phyloP scores from a whole-genome alignment of 30 jellyfish, hydroid and myxozoan genomes.

The Haliclystus octoradiatus region DNA sequence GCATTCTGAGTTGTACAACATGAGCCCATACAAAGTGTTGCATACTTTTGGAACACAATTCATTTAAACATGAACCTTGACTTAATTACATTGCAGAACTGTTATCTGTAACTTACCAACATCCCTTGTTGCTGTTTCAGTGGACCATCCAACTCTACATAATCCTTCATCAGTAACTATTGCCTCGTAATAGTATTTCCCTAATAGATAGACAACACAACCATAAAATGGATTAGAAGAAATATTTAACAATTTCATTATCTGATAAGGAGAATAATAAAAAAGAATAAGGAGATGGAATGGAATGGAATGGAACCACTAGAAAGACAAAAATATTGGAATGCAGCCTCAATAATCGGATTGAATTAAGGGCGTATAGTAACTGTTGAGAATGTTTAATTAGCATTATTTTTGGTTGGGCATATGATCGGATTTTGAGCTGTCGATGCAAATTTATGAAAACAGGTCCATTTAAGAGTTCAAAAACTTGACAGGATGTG shows the following conservation, averaged over 20 bases:
- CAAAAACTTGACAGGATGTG: too few relatives aligned
- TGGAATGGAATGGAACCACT: background rate
- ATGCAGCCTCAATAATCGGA: too few relatives aligned
- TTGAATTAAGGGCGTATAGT: too few relatives aligned
- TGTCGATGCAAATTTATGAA: too few relatives aligned
- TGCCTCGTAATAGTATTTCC: conserved; percentile 85
- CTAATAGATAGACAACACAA: conserved; percentile 11
- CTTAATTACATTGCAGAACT: background rate
- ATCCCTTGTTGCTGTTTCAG: conserved; percentile 79
- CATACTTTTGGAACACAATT: too few relatives aligned
- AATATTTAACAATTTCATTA: too few relatives aligned
- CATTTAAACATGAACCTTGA: background rate
- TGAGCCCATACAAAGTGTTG: too few relatives aligned
- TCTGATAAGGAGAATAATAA: background rate
- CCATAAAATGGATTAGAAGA: background rate
- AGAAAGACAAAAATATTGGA: background rate
- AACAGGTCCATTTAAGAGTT: too few relatives aligned
- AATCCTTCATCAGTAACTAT: conserved; percentile 95
- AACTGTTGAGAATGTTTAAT: too few relatives aligned
- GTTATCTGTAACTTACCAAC: conserved; percentile 53
- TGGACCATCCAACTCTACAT: conserved; percentile 93
- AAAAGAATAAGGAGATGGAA: too few relatives aligned
- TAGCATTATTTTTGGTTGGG: too few relatives aligned
- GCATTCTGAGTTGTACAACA: background rate
- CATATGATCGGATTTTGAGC: too few relatives aligned